These are phyloP conservation scores for Athalia rosae DNA, from an alignment of 2,888 invertebrate genomes.

Conservation along the genomic window DNA sequence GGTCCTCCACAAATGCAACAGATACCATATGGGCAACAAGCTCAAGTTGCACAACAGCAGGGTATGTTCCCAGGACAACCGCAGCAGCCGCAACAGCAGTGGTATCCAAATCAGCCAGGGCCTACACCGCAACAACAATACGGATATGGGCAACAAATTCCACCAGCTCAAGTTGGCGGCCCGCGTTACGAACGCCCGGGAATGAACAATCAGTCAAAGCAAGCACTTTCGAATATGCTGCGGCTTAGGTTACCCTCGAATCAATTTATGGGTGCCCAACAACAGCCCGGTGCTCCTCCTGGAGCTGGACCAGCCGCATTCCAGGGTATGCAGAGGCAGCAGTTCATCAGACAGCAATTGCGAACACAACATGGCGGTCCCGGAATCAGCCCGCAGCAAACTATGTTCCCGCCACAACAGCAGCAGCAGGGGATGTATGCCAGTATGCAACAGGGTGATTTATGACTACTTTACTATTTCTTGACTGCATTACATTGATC, in stretches of 20 bases:
- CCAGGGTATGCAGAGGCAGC: constrained; percentile 72
- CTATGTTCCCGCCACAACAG: constrained; percentile 74
- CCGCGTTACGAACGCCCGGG: constrained; percentile 73
- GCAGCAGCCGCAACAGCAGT: constrained; percentile 73
- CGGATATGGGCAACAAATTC: constrained; percentile 75
- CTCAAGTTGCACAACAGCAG: constrained; percentile 67
- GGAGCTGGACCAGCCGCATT: constrained; percentile 68
- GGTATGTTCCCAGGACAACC: constrained; percentile 73
- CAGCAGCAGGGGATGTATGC: constrained; percentile 75
- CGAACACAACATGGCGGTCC: constrained; percentile 72
- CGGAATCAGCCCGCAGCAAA: constrained; percentile 72
- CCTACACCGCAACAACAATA: constrained; percentile 70
- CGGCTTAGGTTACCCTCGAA: constrained; percentile 83
- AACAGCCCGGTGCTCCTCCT: constrained; percentile 64
- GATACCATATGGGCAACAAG: constrained; percentile 68
- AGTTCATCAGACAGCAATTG: constrained; percentile 72
- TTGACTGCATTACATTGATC: neutral
- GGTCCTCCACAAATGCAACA: constrained; percentile 64
- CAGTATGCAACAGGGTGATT: constrained; percentile 77
- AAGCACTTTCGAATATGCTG: constrained; percentile 90
- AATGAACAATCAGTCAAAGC: constrained; percentile 85
- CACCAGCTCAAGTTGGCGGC: constrained; percentile 66
- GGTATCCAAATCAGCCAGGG: constrained; percentile 69
- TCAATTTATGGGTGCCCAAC: constrained; percentile 72
- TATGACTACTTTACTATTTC: constrained; percentile 44